Conservation (phyloP, 1,140 invertebrate species). For the Trichonephila inaurata region DNA sequence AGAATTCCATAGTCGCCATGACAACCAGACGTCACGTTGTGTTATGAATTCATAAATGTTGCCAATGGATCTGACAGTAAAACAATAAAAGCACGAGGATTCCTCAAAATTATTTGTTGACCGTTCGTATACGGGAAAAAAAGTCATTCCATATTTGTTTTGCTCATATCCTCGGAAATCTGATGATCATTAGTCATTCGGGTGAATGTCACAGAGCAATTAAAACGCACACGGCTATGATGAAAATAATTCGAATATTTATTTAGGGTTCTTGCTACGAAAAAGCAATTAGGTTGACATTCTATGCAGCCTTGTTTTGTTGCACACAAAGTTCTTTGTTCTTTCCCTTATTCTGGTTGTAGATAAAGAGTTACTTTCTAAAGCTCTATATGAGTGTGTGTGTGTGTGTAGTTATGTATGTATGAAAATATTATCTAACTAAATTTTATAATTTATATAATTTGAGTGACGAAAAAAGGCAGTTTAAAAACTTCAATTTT, state of each 20-base stretch:
- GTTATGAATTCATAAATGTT: not conserved
- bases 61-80: not conserved
- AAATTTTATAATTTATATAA: too few relatives aligned
- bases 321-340: not conserved
- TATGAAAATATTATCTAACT: too few relatives aligned
- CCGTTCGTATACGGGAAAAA: not conserved
- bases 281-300: not conserved
- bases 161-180: not conserved
- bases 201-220: not conserved
- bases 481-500: too few relatives aligned
- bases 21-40: not conserved
- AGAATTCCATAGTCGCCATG: not conserved
- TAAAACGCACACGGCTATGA: not conserved
- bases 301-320: not conserved
- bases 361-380: too few relatives aligned
- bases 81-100: not conserved
- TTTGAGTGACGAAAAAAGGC: too few relatives aligned
- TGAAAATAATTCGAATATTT: not conserved
- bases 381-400: too few relatives aligned
- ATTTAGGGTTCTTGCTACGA: not conserved
- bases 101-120: constrained; percentile 8
- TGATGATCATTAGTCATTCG: not conserved
- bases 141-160: not conserved
- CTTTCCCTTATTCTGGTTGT: not conserved
- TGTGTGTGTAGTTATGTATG: too few relatives aligned